Evolutionary conservation across 2,888 invertebrate genomes (phyloP).

Genomic region (Amiota communis): DNA sequence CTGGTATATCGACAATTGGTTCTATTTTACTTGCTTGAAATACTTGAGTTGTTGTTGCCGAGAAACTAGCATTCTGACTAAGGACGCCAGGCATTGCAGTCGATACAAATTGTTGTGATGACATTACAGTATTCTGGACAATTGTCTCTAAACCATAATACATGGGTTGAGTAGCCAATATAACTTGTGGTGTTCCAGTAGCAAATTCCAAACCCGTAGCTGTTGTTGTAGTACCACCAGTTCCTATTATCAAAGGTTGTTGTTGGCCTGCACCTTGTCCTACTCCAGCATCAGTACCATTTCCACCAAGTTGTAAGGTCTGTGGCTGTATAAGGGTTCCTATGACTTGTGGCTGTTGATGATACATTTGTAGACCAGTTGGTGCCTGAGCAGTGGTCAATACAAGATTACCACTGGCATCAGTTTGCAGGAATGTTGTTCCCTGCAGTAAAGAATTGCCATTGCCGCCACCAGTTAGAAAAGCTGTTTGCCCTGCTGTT

Average conservation of each 20-base stretch:
- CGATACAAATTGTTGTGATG: slow-evolving; percentile 89
- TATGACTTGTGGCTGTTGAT: slow-evolving; percentile 75
- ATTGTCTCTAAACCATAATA: slow-evolving; percentile 90
- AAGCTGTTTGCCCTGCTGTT: slow-evolving; percentile 73
- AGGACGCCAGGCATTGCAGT: slow-evolving; percentile 86
- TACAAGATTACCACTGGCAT: slow-evolving; percentile 77
- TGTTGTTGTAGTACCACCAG: slow-evolving; percentile 44
- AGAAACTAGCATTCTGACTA: slow-evolving; percentile 87
- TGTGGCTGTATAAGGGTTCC: slow-evolving; percentile 79
- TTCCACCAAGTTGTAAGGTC: slow-evolving; percentile 73
- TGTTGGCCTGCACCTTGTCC: slow-evolving; percentile 36
- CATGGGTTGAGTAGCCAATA: slow-evolving; percentile 81
- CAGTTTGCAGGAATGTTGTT: slow-evolving; percentile 76
- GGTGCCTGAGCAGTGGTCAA: slow-evolving; percentile 74
- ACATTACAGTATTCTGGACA: slow-evolving; percentile 91
- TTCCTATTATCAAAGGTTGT: slow-evolving; percentile 64
- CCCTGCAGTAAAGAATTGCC: slow-evolving; percentile 76
- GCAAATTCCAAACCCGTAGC: slow-evolving; percentile 61
- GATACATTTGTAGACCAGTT: slow-evolving; percentile 75
- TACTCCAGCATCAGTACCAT: slow-evolving; percentile 46
- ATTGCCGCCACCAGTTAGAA: slow-evolving; percentile 48
- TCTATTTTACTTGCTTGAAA: slow-evolving; percentile 87
- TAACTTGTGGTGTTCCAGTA: slow-evolving; percentile 73
- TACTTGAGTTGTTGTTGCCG: slow-evolving; percentile 82
- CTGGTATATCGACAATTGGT: slow-evolving; percentile 84